Evolutionary conservation across 2,113 vertebrate genomes (phyloP).

Genomic region (Bagarius yarrelli): DNA sequence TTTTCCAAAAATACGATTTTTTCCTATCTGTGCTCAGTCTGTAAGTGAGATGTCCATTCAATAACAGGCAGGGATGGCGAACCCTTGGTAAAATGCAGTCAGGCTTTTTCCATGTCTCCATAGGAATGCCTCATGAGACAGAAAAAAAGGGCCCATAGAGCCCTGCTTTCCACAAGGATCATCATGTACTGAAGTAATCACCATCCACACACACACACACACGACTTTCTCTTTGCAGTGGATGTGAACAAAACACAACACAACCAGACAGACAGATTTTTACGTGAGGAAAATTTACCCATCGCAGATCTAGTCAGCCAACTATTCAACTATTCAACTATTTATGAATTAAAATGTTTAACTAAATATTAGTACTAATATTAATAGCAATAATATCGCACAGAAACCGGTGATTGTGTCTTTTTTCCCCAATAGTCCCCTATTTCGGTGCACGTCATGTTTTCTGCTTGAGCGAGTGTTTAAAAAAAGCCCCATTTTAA

Average conservation of each 20-base stretch:
- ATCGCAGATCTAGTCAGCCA: neutral
- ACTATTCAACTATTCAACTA: too few species aligned
- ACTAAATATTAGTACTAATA: too few species aligned
- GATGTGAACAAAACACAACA: neutral
- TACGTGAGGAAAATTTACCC: neutral
- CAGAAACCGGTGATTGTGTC: too few species aligned
- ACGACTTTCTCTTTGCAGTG: neutral
- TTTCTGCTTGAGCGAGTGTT: too few species aligned
- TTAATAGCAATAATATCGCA: neutral
- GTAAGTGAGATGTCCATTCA: neutral
- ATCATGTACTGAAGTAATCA: constrained; percentile 25
- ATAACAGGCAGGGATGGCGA: neutral
- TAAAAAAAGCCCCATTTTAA: neutral
- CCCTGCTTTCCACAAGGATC: constrained; percentile 19
- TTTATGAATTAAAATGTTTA: too few species aligned
- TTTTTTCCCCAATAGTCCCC: too few species aligned
- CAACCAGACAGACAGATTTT: too few species aligned
- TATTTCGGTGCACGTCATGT: too few species aligned
- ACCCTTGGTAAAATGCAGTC: neutral
- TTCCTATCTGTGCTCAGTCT: too few species aligned
- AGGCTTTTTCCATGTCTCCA: constrained; percentile 12
- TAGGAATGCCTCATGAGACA: neutral
- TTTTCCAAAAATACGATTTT: too few species aligned
- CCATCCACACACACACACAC: neutral
- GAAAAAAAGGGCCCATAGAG: neutral